Conservation (phyloP, 2,888 invertebrate genomes). For the Phoronis australis region DNA sequence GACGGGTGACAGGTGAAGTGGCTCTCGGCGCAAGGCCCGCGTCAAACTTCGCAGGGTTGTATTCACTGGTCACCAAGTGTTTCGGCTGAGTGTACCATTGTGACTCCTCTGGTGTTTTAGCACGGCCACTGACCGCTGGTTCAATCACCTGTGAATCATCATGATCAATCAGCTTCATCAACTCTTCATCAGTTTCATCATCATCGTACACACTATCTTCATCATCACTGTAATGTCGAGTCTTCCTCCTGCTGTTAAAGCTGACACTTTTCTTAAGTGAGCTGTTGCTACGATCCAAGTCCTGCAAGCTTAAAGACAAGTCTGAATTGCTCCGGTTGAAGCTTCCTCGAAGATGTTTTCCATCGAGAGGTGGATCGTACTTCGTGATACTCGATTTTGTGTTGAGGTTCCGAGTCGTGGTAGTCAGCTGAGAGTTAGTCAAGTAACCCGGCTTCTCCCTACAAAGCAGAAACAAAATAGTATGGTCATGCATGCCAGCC, state of each 20-base stretch:
- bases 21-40: neutral
- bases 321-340: no score
- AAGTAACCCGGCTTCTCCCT: conserved; percentile 20
- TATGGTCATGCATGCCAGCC: no score
- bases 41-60: neutral
- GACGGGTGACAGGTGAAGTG: neutral
- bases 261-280: neutral
- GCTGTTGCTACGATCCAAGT: neutral
- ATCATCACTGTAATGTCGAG: neutral
- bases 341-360: neutral
- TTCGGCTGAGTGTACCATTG: neutral
- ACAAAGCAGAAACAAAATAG: no score
- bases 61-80: neutral
- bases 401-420: conserved; percentile 20
- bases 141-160: neutral
- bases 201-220: neutral
- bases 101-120: neutral
- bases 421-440: conserved; percentile 22
- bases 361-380: neutral
- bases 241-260: neutral
- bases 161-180: neutral
- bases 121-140: neutral
- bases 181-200: neutral
- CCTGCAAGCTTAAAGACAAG: no score
- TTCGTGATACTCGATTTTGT: conserved; percentile 9